Conservation (phyloP, 1,140 invertebrate species). For the Pemphigus obesinymphae region DNA sequence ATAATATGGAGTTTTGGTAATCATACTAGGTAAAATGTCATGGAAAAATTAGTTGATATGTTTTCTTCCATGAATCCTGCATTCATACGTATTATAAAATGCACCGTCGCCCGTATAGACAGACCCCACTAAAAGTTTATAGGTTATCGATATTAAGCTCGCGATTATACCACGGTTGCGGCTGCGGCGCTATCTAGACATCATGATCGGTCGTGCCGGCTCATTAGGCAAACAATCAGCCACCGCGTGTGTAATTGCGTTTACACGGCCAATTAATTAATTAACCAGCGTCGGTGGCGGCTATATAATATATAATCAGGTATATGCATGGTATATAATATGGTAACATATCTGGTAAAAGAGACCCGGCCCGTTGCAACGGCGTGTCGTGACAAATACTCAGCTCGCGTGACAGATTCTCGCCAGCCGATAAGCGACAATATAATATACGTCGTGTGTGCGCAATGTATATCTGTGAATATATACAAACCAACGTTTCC, state of each 20-base stretch:
- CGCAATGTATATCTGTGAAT: too few species aligned
- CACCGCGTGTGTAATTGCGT: conserved; percentile 31
- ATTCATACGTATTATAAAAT: too few species aligned
- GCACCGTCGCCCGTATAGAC: too few species aligned
- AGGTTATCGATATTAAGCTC: too few species aligned
- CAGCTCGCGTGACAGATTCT: conserved; percentile 35
- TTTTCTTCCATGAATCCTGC: too few species aligned
- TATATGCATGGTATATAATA: background rate
- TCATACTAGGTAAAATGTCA: too few species aligned
- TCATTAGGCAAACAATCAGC: conserved; percentile 35
- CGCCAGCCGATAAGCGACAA: background rate
- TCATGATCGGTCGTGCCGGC: conserved; percentile 1
- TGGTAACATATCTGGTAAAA: too few species aligned
- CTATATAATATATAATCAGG: too few species aligned
- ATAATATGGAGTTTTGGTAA: too few species aligned
- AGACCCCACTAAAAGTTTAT: too few species aligned
- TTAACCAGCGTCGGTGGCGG: conserved; percentile 24
- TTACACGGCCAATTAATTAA: conserved; percentile 40
- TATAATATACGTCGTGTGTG: background rate
- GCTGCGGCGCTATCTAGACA: background rate
- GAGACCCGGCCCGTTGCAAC: too few species aligned
- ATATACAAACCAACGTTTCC: conserved; percentile 13
- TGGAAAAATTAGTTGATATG: too few species aligned
- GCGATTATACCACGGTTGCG: background rate
- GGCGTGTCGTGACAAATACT: conserved; percentile 19